Evolutionary conservation across 2,888 invertebrate species (phyloP), one percentile per base, ranked within the genome.

Genomic region (Phania funesta): DNA sequence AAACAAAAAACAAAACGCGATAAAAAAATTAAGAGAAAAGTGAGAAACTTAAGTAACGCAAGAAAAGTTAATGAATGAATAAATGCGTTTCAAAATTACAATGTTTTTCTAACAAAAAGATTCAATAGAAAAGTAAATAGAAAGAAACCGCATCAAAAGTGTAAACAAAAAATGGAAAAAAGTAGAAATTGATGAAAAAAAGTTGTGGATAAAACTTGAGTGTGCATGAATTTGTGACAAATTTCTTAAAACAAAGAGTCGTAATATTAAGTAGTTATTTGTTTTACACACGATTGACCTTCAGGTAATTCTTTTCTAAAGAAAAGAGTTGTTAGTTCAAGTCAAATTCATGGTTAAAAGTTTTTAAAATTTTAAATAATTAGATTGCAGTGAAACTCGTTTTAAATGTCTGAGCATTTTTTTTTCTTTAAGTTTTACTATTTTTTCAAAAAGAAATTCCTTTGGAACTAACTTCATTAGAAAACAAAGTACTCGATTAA

Each of bases 211-310:
- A 8, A 29, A 50, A n/a, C 24, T n/a, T 24, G 41, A 58, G 26
- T 48, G 58, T 48, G 71, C 48, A 6, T 56, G 56, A 26, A 64
- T 70, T 29, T 70, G 9, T 22, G 24, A 56, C 48, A 29, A 62
- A 62, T 68, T 46, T 26, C 11, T 38, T 18, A 8, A 26, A 22
- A 35, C 13, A 22, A 54, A 24, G n/a, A 5, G 8, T 41, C 18
- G n/a, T 38, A 50, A 46, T 60, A 44, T 5, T 48, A 18, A 16
- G 38, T 62, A 50, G 4, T 65, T 65, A 46, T 65, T 35, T 58
- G 73, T 73, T 73, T 67, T 16, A 41, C 71, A 24, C 78, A 73
- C 35, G 73, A 60, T 20, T 67, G 4, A 48, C 50, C 35, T 73
- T 73, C 58, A 64, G 48, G 65, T 65, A 73, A 41, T 50, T 38